phyloP scores from a whole-genome alignment of 53 echinoderm and acorn worm genomes.

The Astropecten irregularis region DNA sequence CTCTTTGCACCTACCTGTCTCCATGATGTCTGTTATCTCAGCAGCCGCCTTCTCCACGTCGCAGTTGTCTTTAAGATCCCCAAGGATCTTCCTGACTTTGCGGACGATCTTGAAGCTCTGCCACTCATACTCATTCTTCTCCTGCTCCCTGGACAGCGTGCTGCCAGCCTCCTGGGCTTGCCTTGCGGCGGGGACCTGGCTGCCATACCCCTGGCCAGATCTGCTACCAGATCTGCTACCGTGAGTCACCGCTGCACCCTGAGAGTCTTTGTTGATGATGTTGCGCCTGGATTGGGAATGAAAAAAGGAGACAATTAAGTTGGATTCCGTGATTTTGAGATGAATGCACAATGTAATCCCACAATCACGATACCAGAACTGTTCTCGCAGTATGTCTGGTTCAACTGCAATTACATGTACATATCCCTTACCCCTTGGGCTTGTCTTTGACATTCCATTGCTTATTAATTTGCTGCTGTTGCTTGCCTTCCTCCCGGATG shows the following conservation, averaged over 20 bases:
- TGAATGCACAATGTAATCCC: no score
- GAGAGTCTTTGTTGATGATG: background rate
- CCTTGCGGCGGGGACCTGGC: background rate
- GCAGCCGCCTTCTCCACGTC: constrained; percentile 4
- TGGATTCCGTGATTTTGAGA: no score
- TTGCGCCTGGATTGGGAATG: no score
- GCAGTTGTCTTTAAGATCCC: constrained; percentile 7
- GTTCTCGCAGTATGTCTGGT: no score
- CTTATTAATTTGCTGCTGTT: no score
- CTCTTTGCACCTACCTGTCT: constrained; percentile 46
- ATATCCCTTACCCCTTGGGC: constrained; percentile 22
- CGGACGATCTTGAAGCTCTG: constrained; percentile 76
- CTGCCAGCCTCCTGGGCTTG: constrained; percentile 4
- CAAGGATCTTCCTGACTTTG: constrained; percentile 71
- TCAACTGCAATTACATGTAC: no score
- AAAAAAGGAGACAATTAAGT: no score
- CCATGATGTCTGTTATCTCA: constrained; percentile 9
- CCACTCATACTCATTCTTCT: constrained; percentile 80
- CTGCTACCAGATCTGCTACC: no score
- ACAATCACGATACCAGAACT: no score
- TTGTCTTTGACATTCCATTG: constrained; percentile 26
- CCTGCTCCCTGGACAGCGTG: constrained; percentile 56
- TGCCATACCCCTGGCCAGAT: background rate
- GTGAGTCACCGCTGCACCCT: background rate
- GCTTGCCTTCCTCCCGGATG: background rate